A percentile compares a stretch with the other conserved stretches of the same genome.
phyloP scores from a whole-genome alignment of 2,888 invertebrate species.

The Meta bourneti region DNA sequence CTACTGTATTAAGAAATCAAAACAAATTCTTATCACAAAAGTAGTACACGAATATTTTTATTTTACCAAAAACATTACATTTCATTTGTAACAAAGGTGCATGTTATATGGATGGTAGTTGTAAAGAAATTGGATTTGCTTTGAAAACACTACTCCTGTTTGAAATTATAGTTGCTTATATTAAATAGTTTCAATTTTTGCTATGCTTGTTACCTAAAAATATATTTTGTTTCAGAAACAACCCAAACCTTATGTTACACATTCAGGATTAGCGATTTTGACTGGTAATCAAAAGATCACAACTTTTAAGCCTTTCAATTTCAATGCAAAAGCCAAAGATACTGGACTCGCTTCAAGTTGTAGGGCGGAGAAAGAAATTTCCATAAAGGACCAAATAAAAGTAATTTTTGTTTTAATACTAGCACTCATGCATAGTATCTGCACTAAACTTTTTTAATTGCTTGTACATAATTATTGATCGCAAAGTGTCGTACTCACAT shows the following conservation, averaged over 20 bases:
- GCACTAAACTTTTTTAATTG: too few relatives aligned
- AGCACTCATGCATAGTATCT: too few relatives aligned
- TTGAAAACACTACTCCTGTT: too few relatives aligned
- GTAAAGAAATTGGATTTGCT: background rate
- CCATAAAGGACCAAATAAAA: too few relatives aligned
- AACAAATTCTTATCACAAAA: too few relatives aligned
- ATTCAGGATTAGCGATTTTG: background rate
- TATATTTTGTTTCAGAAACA: background rate
- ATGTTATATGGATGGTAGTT: background rate
- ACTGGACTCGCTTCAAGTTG: background rate
- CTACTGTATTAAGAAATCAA: too few relatives aligned
- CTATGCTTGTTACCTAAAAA: too few relatives aligned
- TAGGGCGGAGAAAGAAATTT: too few relatives aligned
- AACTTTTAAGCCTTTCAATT: constrained; percentile 6
- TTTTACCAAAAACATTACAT: background rate
- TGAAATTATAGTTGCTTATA: background rate
- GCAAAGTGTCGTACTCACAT: too few relatives aligned
- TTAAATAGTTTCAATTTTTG: background rate
- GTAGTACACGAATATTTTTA: background rate
- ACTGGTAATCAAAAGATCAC: background rate
- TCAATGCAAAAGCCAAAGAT: background rate
- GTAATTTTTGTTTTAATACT: too few relatives aligned
- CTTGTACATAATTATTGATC: too few relatives aligned
- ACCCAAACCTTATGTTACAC: background rate
- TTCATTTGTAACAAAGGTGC: too few relatives aligned